A percentile compares a stretch with the other conserved stretches of the same genome.
Evolutionary conservation across 2,888 invertebrate species (phyloP).

Genomic region (Leuctra nigra): DNA sequence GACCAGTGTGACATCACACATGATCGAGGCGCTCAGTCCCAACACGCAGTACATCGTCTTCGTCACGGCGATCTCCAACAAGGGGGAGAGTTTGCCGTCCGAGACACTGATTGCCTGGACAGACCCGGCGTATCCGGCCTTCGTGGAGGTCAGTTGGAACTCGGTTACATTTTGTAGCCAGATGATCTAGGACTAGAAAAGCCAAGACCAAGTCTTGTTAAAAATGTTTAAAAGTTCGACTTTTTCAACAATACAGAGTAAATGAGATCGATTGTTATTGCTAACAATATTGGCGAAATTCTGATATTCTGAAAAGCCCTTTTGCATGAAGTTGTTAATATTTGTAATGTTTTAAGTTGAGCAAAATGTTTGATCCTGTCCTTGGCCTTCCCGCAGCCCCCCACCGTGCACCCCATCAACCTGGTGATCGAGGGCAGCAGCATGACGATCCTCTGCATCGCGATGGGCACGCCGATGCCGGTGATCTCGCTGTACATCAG

Average conservation of each 20-base stretch:
- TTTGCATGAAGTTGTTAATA: too few species aligned
- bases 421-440: conserved; percentile 77
- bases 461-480: conserved; percentile 79
- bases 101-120: conserved; percentile 83
- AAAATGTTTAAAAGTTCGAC: too few species aligned
- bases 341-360: too few species aligned
- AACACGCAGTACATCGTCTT: conserved; percentile 79
- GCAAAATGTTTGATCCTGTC: too few species aligned
- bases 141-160: conserved; percentile 61
- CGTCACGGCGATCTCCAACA: conserved; percentile 61
- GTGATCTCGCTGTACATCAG: conserved; percentile 77
- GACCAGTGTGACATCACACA: conserved; percentile 63
- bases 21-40: conserved; percentile 62
- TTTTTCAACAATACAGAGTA: too few species aligned
- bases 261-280: too few species aligned
- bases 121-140: conserved; percentile 79
- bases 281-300: too few species aligned
- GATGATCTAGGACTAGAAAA: too few species aligned
- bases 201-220: too few species aligned
- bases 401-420: conserved; percentile 76
- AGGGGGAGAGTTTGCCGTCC: conserved; percentile 67
- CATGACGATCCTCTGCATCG: conserved; percentile 79
- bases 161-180: too few species aligned
- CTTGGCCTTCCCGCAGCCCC: conserved; percentile 59
- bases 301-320: too few species aligned